Percentiles rank a stretch among this genome's conserved stretches.
These are phyloP conservation scores for Alligator mississippiensis DNA, from an alignment of 2,113 vertebrate species.

Conservation along the genomic window DNA sequence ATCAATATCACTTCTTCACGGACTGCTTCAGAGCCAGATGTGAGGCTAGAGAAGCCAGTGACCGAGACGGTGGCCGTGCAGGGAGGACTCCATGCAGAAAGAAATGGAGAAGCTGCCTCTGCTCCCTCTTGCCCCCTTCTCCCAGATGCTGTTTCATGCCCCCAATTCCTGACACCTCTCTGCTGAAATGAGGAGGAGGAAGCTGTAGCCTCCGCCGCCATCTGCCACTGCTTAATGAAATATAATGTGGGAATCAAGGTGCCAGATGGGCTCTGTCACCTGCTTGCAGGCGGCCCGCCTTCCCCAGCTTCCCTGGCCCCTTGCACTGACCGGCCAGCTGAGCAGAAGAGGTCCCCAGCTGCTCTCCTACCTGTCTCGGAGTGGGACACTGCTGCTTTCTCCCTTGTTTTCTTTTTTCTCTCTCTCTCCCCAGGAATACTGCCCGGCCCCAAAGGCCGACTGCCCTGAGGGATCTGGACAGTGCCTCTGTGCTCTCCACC, in stretches of 20 bases:
- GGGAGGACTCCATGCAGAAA: conserved; percentile 20
- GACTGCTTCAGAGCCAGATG: conserved; percentile 10
- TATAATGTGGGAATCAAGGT: conserved; percentile 53
- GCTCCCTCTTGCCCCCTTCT: neutral
- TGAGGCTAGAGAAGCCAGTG: fast-evolving
- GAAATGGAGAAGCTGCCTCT: neutral
- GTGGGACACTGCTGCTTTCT: neutral
- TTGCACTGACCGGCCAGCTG: neutral
- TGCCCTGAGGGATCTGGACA: neutral
- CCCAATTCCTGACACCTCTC: conserved; percentile 28
- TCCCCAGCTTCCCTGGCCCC: conserved; percentile 51
- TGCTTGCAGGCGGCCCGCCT: neutral
- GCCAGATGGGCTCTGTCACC: conserved; percentile 61
- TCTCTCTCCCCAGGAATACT: fast-evolving
- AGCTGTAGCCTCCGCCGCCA: conserved; percentile 41
- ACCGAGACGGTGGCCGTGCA: conserved; percentile 10
- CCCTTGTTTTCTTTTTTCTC: fast-evolving
- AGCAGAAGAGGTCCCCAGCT: conserved; percentile 34
- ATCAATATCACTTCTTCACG: conserved; percentile 11
- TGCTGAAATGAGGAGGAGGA: conserved; percentile 39
- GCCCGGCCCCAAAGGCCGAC: neutral
- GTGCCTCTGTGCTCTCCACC: neutral
- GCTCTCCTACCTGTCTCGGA: conserved; percentile 3
- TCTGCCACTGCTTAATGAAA: conserved; percentile 65
- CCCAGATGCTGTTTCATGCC: neutral